These are phyloP conservation scores for Bufotes viridis DNA, from an alignment of 2,797 vertebrate genomes.

Conservation along the genomic window DNA sequence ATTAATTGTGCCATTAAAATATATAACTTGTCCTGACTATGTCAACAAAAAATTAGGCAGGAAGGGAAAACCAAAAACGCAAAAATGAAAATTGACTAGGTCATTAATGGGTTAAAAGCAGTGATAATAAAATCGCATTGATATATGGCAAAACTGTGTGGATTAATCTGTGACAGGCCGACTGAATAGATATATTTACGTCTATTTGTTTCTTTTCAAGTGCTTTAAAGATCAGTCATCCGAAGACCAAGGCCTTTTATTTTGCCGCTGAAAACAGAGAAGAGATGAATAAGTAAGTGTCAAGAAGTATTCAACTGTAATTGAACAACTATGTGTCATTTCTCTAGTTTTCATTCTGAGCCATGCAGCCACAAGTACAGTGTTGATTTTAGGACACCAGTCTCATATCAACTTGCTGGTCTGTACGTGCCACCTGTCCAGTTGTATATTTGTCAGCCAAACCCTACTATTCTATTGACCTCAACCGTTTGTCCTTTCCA, in stretches of 20 bases:
- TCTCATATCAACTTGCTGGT: neutral
- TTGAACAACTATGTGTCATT: neutral
- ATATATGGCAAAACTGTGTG: too few species aligned
- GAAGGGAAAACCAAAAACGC: too few species aligned
- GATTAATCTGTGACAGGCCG: too few species aligned
- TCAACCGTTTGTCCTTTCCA: too few species aligned
- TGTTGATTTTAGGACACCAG: too few species aligned
- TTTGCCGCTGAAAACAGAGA: slow-evolving; percentile 93
- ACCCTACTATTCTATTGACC: neutral
- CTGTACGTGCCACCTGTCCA: neutral
- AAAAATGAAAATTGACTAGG: too few species aligned
- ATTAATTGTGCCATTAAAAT: too few species aligned
- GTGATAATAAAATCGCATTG: too few species aligned
- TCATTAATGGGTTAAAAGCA: too few species aligned
- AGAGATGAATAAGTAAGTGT: slow-evolving; percentile 93
- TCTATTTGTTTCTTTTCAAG: slow-evolving; percentile 70
- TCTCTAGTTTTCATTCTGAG: neutral
- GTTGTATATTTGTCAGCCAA: neutral
- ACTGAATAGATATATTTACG: too few species aligned
- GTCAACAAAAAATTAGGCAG: too few species aligned
- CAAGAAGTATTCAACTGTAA: neutral
- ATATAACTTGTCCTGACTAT: too few species aligned
- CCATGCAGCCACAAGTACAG: neutral
- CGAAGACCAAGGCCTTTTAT: slow-evolving; percentile 94
- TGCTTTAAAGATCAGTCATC: slow-evolving; percentile 95